Percentiles rank a stretch among this genome's conserved stretches.
These are phyloP conservation scores for Temnothorax curvispinosus DNA, from an alignment of 1,140 invertebrate genomes.

Conservation along the genomic window DNA sequence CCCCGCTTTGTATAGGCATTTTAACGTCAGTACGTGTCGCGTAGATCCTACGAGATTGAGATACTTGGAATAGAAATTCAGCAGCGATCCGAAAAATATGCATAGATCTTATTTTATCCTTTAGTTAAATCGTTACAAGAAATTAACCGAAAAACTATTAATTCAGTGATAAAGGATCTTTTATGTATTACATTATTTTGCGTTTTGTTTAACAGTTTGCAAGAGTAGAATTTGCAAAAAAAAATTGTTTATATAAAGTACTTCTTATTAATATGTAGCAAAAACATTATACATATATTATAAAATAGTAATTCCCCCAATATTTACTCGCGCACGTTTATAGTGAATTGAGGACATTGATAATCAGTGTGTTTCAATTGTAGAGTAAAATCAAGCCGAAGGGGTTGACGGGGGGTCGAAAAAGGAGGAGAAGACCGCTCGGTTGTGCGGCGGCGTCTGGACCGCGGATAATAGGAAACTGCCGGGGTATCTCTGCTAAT, in stretches of 20 bases:
- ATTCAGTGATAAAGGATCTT: neutral
- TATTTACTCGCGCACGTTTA: neutral
- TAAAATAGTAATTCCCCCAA: neutral
- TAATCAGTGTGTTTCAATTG: constrained; percentile 64
- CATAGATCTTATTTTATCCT: neutral
- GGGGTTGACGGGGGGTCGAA: constrained; percentile 72
- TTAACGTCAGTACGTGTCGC: constrained; percentile 28
- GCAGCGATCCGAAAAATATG: neutral
- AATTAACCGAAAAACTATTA: neutral
- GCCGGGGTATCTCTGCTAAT: constrained; percentile 84
- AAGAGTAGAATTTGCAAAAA: neutral
- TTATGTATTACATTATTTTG: neutral
- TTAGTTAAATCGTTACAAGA: neutral
- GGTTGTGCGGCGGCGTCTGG: constrained; percentile 79
- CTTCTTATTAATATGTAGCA: neutral
- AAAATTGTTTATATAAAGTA: neutral
- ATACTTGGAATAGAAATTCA: neutral
- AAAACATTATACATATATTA: neutral
- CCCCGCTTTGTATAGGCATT: neutral
- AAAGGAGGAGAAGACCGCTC: constrained; percentile 71
- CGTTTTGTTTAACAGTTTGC: neutral
- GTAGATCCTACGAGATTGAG: neutral
- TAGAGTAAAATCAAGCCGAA: constrained; percentile 74
- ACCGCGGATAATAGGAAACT: constrained; percentile 81
- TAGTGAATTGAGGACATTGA: constrained; percentile 68